Base-by-base conservation (phyloP, 2,888 invertebrate species). In the Chirona hameri region DNA sequence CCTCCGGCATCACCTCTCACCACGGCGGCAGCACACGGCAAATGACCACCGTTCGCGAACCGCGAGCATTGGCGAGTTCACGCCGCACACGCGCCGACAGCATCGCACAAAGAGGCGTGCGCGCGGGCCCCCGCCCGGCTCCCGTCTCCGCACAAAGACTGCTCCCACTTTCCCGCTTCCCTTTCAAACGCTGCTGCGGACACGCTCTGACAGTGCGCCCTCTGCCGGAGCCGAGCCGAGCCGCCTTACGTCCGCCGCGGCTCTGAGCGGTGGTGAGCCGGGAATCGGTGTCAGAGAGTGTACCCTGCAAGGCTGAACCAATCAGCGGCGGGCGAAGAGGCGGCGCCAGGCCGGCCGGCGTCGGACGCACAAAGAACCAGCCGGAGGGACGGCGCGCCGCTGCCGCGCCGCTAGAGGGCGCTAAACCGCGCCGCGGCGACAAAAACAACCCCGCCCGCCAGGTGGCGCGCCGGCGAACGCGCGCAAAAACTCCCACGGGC, bases 291-390 rank as follows among this genome's bases (percentile, higher is more conserved):
- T 31, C 72, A 29, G 72, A 10, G 72, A 72, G 31, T 31, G 72
- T 72, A 72, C 72, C 18, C 9, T 27, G 31, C 72, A 72, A 72
- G 72, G 72, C 72, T 72, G 72, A 72, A 72, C 72, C 72, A 72
- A 72, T 72, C 72, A 31, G 72, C 72, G 15, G 31, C 72, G 3
- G 14, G 31, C 72, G 31, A 12, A 72, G 72, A 31, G 72, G 72
- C 72, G 72, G 31, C 14, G 15, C 31, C 72, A 72, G 72, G 18
- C 31, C 72, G 31, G 18, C 29, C 72, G 18, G 31, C 15, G 72
- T 2, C 31, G 31, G 72, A 27, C 31, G 18, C 72, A 72, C 29
- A 72, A 31, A 72, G 72, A 31, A 29, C 10, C 72, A 18, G 57
- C 57, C 10, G n/a, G 27, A 65, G n/a, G 12, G n/a, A n/a, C 65